A percentile compares a stretch with the other conserved stretches of the same genome.
These are phyloP conservation scores for Semaprochilodus insignis DNA, from an alignment of 2,797 vertebrate genomes.

Conservation along the genomic window DNA sequence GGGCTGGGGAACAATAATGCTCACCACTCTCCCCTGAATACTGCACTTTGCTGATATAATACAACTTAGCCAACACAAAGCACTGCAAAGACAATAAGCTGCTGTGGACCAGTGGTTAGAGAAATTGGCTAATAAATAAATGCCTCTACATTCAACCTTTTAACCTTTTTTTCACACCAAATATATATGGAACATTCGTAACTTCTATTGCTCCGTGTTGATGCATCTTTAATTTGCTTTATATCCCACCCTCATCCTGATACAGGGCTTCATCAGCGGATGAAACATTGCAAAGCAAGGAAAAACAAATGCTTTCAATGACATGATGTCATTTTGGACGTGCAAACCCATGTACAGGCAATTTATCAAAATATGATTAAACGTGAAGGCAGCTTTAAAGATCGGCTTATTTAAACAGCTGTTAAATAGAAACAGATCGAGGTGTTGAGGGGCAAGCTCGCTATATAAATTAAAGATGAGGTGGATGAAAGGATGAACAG, in stretches of 20 bases:
- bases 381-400: constrained; percentile 28
- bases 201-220: not conserved
- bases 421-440: constrained; percentile 29
- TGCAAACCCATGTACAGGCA: constrained; percentile 4
- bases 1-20: not conserved
- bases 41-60: constrained; percentile 36
- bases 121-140: constrained; percentile 31
- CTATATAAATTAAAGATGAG: constrained; percentile 27
- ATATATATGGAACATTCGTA: not conserved
- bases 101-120: constrained; percentile 36
- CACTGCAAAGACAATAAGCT: constrained; percentile 32
- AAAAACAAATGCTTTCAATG: constrained; percentile 19
- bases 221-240: not conserved
- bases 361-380: constrained; percentile 42
- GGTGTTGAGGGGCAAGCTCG: constrained; percentile 15
- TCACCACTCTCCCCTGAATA: not conserved
- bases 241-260: not conserved
- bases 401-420: constrained; percentile 29
- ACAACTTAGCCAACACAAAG: constrained; percentile 13
- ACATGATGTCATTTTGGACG: not conserved
- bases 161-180: not conserved
- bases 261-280: not conserved
- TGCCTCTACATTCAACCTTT: not conserved
- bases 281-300: not conserved
- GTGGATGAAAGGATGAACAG: constrained; percentile 34